Base-by-base conservation (phyloP, 2,113 vertebrate species). In the Scomber scombrus region DNA sequence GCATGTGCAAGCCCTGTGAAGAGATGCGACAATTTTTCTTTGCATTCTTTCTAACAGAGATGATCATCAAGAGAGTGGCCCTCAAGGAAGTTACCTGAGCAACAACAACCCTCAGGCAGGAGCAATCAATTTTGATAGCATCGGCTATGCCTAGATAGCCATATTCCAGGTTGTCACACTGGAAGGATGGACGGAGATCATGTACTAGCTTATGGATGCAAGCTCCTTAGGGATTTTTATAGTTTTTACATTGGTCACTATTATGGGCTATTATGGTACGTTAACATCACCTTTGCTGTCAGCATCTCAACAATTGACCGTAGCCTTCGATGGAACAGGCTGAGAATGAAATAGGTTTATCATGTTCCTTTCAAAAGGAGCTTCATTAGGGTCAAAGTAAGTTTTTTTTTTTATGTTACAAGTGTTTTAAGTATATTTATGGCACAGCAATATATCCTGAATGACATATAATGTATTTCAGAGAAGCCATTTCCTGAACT, bases 61-160 rank as follows among this genome's bases (percentile, higher is more conserved):
- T 57, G 50, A 4, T 64, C 5, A 56, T 70, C 15, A 75, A 70
- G 58, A 69, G 26, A 51, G 5, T 70, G 7, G 50, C 50, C 45
- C 18, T 10, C 0, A 34, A 8, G 12, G 2, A 3, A 64, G 67
- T 40, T 64, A 72, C 57, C 29, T 70, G 0, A 50, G 16, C 16
- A 64, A 18, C 65, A 16, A 50, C 11, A 98, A 98, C 94, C 97
- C 97, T 0, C 94, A 97, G 93, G 96, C 95, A 0, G 97, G 96
- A 1, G 95, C 96, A 74, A 94, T 97, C 91, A 98, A 95, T 78
- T 98, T 98, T 56, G 97, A 98, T 86, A 97, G 97, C 43, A 97
- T 97, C 8, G 96, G 95, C 83, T 97, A 96, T 0, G 96, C 97
- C 71, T 98, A 96, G 97, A 97, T 98, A 15, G 96, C 96, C 65